These are phyloP conservation scores for Anthoptus insignis DNA, from an alignment of 2,888 invertebrate genomes.

Conservation along the genomic window DNA sequence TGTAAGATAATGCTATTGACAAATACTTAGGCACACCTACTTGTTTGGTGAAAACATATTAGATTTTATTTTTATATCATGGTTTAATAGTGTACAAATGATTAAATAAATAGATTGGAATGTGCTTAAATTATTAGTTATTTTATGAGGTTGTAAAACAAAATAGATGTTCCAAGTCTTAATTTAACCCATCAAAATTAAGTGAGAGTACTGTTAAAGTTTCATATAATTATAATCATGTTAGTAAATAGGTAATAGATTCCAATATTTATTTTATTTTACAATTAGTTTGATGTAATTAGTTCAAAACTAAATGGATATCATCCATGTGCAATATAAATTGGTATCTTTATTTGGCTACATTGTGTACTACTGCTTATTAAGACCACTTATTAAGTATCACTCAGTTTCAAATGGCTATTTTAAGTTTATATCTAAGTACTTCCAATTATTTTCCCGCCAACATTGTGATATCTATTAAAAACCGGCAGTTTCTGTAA, in stretches of 20 bases:
- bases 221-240: conserved; percentile 16
- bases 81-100: conserved; percentile 21
- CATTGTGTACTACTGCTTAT: not conserved
- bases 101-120: not conserved
- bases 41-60: not conserved
- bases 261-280: conserved; percentile 3
- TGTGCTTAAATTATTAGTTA: conserved; percentile 6
- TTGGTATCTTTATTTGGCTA: not conserved
- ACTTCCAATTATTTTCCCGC: too few species aligned
- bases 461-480: not conserved
- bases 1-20: too few species aligned
- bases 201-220: conserved; percentile 25
- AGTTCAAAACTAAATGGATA: conserved; percentile 25
- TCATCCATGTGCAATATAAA: conserved; percentile 49
- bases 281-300: conserved; percentile 1
- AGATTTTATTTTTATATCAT: not conserved
- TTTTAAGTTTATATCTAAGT: too few species aligned
- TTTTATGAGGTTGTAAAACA: not conserved
- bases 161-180: not conserved
- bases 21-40: not conserved
- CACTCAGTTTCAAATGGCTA: too few species aligned
- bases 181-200: conserved; percentile 19
- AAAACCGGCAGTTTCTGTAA: not conserved
- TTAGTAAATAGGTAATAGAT: not conserved
- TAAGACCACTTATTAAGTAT: too few species aligned